A percentile compares a stretch with the other conserved stretches of the same genome.
These are phyloP conservation scores for Drosophila lini DNA, from an alignment of 1,140 invertebrate genomes.

Conservation along the genomic window DNA sequence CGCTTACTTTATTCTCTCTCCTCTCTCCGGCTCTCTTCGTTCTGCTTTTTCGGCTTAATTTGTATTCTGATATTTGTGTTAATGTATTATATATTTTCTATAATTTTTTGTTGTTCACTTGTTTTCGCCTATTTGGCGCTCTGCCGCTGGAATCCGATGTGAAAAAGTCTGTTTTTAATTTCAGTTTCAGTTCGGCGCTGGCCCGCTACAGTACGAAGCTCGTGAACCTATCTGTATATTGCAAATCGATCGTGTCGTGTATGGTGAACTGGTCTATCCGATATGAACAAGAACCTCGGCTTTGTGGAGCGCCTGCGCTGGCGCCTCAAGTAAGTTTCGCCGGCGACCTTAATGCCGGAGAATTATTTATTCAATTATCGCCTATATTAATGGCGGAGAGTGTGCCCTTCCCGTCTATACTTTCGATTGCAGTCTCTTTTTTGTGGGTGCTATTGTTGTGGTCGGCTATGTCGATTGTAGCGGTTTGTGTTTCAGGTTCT, in stretches of 20 bases:
- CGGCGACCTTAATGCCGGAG: conserved; percentile 44
- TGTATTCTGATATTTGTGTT: conserved; percentile 74
- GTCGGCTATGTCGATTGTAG: conserved; percentile 20
- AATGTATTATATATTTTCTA: conserved; percentile 58
- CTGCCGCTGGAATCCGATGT: conserved; percentile 53
- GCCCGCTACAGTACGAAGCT: conserved; percentile 61
- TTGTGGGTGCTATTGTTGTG: conserved; percentile 25
- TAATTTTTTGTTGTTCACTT: conserved; percentile 39
- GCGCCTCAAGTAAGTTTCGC: conserved; percentile 75
- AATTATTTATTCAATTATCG: conserved; percentile 50
- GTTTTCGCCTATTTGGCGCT: conserved; percentile 47
- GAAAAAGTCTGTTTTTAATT: conserved; percentile 65
- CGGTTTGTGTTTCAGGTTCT: conserved; percentile 28
- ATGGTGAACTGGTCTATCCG: conserved; percentile 23
- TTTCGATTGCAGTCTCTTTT: conserved; percentile 6
- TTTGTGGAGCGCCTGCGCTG: conserved; percentile 75
- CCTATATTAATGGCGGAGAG: conserved; percentile 24
- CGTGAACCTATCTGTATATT: conserved; percentile 28
- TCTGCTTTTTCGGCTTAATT: conserved; percentile 54
- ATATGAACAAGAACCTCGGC: conserved; percentile 73
- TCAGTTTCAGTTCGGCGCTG: conserved; percentile 75
- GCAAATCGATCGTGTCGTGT: conserved; percentile 25
- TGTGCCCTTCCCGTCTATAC: conserved; percentile 1
- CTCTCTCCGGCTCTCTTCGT: conserved; percentile 35
- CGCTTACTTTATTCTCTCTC: conserved; percentile 34